A percentile compares a stretch with the other conserved stretches of the same genome.
These are phyloP conservation scores for Balaeniceps rex DNA, from an alignment of 2,113 vertebrate genomes.

Conservation along the genomic window DNA sequence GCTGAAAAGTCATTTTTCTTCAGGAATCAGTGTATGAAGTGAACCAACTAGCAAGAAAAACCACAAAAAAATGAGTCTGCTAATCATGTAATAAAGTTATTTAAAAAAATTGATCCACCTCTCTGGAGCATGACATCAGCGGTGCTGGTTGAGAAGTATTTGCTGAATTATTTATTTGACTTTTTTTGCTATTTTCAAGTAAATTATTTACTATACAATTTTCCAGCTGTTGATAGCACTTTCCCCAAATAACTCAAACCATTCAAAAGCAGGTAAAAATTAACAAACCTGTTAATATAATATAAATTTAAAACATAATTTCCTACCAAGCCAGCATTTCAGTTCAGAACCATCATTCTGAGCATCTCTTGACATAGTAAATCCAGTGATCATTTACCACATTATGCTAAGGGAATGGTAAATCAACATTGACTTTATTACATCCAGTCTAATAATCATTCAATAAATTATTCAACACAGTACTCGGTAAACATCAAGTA, in stretches of 20 bases:
- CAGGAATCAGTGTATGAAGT: background rate
- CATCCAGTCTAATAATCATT: background rate
- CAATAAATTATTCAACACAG: slow-evolving; percentile 2
- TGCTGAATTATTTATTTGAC: slow-evolving; percentile 46
- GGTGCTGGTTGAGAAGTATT: background rate
- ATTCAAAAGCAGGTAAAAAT: background rate
- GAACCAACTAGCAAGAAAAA: slow-evolving; percentile 37
- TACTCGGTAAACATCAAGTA: background rate
- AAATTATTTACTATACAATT: slow-evolving; percentile 5
- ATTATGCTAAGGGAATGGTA: background rate
- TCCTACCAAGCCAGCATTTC: background rate
- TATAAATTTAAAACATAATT: background rate
- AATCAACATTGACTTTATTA: background rate
- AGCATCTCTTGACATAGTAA: background rate
- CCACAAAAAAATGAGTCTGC: background rate
- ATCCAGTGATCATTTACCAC: background rate
- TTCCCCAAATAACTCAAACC: background rate
- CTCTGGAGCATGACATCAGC: background rate
- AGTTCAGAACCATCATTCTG: background rate
- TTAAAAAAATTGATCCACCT: slow-evolving; percentile 22
- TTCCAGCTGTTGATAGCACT: slow-evolving; percentile 7
- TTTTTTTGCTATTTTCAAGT: slow-evolving; percentile 16
- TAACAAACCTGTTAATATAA: background rate
- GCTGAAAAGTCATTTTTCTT: slow-evolving; percentile 37
- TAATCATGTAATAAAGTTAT: slow-evolving; percentile 29